phyloP scores from a whole-genome alignment of 2,888 invertebrate species.

The Listrodromus nycthemerus region DNA sequence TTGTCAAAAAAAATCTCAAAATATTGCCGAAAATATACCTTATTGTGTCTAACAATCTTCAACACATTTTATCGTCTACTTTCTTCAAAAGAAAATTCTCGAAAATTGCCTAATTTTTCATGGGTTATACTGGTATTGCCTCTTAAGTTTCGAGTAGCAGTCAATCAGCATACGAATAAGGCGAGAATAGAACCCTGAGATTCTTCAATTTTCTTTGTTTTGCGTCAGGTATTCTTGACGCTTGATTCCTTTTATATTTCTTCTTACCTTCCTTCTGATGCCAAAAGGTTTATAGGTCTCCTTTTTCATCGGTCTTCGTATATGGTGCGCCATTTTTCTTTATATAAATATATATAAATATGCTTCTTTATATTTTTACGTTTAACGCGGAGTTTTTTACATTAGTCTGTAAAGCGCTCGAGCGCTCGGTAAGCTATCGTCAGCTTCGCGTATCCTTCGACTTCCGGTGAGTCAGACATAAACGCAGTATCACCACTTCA shows the following conservation, averaged over 20 bases:
- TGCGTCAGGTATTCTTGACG: not conserved
- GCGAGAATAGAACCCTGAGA: not conserved
- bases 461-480: conserved; percentile 72
- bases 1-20: too few species aligned
- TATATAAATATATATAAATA: conserved; percentile 19
- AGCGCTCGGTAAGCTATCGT: conserved; percentile 73
- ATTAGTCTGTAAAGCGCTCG: conserved; percentile 46
- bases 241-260: not conserved
- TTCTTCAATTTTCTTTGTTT: not conserved
- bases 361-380: conserved; percentile 10
- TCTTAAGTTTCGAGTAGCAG: not conserved
- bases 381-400: conserved; percentile 17
- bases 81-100: too few species aligned
- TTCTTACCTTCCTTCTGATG: conserved; percentile 80
- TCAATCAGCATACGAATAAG: not conserved
- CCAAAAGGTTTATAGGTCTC: conserved; percentile 83
- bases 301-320: conserved; percentile 79
- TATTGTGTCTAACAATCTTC: too few species aligned
- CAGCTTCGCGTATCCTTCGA: conserved; percentile 78
- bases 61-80: too few species aligned
- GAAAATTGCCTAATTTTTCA: too few species aligned
- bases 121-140: too few species aligned
- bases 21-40: too few species aligned
- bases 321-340: conserved; percentile 79
- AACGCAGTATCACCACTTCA: conserved; percentile 73